Evolutionary conservation across 2,797 vertebrate genomes (phyloP).

Genomic region (Mormyrus hasselquistii): DNA sequence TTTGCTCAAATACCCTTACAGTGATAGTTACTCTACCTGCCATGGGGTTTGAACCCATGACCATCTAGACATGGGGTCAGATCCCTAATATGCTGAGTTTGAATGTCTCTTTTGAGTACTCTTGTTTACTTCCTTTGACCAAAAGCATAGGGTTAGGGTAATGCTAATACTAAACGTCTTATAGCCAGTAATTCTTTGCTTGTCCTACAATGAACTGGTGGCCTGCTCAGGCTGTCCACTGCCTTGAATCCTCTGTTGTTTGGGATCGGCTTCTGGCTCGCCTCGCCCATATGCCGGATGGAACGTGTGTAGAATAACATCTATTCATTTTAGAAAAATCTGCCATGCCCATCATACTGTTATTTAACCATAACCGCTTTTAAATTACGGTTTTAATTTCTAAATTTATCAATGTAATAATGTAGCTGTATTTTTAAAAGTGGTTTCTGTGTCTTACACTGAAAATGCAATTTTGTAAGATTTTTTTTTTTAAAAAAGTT

Average conservation of each 20-base stretch:
- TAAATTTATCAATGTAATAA: neutral
- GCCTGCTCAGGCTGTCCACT: neutral
- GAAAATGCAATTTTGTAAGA: neutral
- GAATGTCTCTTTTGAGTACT: neutral
- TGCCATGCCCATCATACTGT: neutral
- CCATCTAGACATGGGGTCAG: neutral
- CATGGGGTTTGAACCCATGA: neutral
- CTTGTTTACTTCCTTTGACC: neutral
- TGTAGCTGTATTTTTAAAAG: neutral
- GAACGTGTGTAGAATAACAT: neutral
- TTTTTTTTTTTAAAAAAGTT: neutral
- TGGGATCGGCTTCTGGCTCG: neutral
- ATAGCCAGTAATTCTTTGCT: neutral
- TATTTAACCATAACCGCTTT: neutral
- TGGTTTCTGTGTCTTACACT: neutral
- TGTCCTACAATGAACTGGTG: neutral
- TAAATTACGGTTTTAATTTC: neutral
- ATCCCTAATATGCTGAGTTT: neutral
- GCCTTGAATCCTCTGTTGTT: neutral
- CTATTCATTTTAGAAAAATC: neutral
- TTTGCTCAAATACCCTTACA: neutral
- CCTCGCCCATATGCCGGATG: neutral
- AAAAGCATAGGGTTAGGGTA: neutral
- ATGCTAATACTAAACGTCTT: neutral
- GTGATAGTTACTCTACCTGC: neutral